phyloP scores from a whole-genome alignment of 2,888 invertebrate species.

The Netelia inedita region DNA sequence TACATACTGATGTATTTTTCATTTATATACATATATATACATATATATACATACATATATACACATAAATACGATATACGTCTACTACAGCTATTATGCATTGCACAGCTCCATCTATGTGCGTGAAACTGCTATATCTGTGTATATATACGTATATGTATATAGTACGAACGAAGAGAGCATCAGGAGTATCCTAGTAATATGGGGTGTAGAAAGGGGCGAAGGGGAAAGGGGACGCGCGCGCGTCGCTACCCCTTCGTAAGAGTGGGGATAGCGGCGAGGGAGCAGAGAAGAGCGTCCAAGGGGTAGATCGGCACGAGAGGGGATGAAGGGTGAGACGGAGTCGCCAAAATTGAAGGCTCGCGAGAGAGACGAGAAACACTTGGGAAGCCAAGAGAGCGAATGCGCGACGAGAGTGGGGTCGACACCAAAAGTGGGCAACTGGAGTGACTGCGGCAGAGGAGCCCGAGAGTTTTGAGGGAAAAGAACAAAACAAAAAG shows the following conservation, averaged over 20 bases:
- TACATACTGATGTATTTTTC: neutral
- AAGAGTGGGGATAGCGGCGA: neutral
- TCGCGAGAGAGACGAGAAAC: constrained; percentile 56
- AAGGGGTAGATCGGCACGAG: constrained; percentile 8
- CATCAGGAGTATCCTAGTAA: constrained; percentile 46
- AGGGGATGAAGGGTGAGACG: constrained; percentile 24
- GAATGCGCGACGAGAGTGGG: neutral
- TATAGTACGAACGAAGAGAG: constrained; percentile 46
- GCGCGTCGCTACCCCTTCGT: too few relatives aligned
- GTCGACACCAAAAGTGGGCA: neutral
- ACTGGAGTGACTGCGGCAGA: neutral
- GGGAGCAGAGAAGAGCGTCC: neutral
- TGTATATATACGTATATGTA: constrained; percentile 31
- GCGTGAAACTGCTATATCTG: neutral
- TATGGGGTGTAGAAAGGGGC: constrained; percentile 10
- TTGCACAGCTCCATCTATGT: neutral
- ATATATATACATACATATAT: too few relatives aligned
- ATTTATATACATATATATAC: too few relatives aligned
- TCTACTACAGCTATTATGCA: neutral
- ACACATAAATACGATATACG: too few relatives aligned
- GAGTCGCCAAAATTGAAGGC: constrained; percentile 19
- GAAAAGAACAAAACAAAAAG: constrained; percentile 29
- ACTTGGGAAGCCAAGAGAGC: neutral
- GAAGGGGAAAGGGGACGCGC: neutral
- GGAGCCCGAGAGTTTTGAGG: constrained; percentile 11